These are phyloP conservation scores for Engraulis encrasicolus DNA, from an alignment of 2,113 vertebrate genomes.

Conservation along the genomic window DNA sequence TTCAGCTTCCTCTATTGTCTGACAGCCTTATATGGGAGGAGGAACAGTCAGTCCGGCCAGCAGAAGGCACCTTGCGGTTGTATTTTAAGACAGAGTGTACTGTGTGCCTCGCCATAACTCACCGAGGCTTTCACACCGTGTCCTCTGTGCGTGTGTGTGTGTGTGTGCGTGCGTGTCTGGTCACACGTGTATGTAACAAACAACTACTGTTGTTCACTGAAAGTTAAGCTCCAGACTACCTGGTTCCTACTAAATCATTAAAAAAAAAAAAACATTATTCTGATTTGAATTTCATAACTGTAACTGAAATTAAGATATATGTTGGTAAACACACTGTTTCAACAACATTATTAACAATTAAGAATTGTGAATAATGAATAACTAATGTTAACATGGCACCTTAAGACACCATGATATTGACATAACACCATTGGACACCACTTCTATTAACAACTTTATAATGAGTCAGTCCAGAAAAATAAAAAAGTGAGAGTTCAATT, in stretches of 20 bases:
- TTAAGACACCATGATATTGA: background rate
- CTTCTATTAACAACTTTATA: background rate
- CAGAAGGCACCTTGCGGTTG: background rate
- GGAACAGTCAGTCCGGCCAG: background rate
- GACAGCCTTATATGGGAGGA: constrained; percentile 37
- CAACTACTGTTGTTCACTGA: background rate
- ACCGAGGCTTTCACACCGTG: background rate
- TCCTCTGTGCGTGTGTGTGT: background rate
- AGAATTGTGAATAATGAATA: background rate
- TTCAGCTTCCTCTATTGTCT: constrained; percentile 35
- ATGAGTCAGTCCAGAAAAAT: background rate
- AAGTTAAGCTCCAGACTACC: background rate
- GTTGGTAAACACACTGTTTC: background rate
- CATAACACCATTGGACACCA: background rate
- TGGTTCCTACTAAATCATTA: background rate
- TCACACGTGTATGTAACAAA: background rate
- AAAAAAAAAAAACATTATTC: background rate
- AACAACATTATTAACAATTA: background rate
- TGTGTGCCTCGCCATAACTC: background rate
- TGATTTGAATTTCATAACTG: background rate
- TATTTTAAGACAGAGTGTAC: constrained; percentile 2
- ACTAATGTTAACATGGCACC: background rate
- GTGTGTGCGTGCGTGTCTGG: background rate
- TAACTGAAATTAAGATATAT: background rate
- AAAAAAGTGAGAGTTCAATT: background rate